These are phyloP conservation scores for Ictalurus furcatus DNA, from an alignment of 2,113 vertebrate species.

Conservation along the genomic window DNA sequence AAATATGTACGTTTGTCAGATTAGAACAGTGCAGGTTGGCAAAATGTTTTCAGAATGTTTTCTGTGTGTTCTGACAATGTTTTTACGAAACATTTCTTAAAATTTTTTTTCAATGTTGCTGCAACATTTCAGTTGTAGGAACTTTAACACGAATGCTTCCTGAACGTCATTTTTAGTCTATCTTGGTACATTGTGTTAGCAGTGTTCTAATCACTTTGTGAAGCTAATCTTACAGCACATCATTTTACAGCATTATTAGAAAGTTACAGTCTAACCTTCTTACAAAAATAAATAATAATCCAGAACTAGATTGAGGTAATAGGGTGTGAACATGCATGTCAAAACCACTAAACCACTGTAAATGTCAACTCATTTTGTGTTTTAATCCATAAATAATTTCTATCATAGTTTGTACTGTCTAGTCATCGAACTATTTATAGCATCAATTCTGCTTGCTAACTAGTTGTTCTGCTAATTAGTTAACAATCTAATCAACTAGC, in stretches of 20 bases:
- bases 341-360: not conserved
- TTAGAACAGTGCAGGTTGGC: slow-evolving; percentile 61
- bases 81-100: not conserved
- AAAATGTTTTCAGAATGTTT: not conserved
- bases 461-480: not conserved
- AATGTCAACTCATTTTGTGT: not conserved
- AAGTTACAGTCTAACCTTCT: not conserved
- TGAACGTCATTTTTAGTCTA: not conserved
- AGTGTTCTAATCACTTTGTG: not conserved
- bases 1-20: slow-evolving; percentile 60
- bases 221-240: not conserved
- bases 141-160: not conserved
- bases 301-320: not conserved
- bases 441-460: not conserved
- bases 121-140: not conserved
- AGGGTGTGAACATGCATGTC: not conserved
- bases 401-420: not conserved
- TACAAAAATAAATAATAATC: not conserved
- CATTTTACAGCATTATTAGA: not conserved
- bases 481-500: not conserved
- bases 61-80: not conserved
- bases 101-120: not conserved
- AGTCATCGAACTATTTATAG: not conserved
- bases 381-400: not conserved
- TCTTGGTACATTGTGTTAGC: not conserved